These are phyloP conservation scores for Holacanthus passer DNA, from an alignment of 2,113 vertebrate genomes.

Conservation along the genomic window DNA sequence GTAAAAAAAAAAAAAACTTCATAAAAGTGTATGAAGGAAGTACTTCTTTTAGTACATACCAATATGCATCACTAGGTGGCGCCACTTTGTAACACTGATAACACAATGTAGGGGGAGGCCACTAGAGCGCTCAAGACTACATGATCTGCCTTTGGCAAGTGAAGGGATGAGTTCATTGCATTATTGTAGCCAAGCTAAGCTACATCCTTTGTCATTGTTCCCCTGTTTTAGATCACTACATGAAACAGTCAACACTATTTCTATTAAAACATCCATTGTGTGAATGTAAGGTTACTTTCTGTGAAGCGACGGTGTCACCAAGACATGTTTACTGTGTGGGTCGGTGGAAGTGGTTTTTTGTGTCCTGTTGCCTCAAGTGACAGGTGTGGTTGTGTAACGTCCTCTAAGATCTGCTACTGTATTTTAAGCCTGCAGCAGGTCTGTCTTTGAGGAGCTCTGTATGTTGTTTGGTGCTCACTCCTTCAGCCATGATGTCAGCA, in stretches of 20 bases:
- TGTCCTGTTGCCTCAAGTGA: conserved; percentile 27
- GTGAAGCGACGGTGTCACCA: neutral
- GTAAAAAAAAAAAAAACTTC: no score
- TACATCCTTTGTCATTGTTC: conserved; percentile 14
- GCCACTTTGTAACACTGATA: neutral
- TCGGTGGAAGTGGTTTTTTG: conserved; percentile 22
- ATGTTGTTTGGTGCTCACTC: neutral
- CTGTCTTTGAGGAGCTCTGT: conserved; percentile 9
- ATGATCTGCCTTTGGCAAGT: conserved; percentile 35
- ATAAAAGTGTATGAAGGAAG: neutral
- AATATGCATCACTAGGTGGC: conserved; percentile 45
- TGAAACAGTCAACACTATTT: conserved; percentile 19
- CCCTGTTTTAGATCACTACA: conserved; percentile 9
- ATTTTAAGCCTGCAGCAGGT: conserved; percentile 30
- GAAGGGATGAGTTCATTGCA: conserved; percentile 55
- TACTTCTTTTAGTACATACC: neutral
- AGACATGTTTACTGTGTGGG: conserved; percentile 31
- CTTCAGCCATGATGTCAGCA: conserved; percentile 24
- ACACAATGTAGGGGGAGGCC: neutral
- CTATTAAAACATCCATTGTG: conserved; percentile 37
- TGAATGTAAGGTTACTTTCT: conserved; percentile 20
- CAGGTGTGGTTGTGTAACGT: conserved; percentile 59
- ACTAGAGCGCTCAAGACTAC: neutral
- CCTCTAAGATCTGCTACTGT: conserved; percentile 13
- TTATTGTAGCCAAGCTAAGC: conserved; percentile 33